These are phyloP conservation scores for Varanus komodoensis DNA, from an alignment of 2,113 vertebrate species.

Conservation along the genomic window DNA sequence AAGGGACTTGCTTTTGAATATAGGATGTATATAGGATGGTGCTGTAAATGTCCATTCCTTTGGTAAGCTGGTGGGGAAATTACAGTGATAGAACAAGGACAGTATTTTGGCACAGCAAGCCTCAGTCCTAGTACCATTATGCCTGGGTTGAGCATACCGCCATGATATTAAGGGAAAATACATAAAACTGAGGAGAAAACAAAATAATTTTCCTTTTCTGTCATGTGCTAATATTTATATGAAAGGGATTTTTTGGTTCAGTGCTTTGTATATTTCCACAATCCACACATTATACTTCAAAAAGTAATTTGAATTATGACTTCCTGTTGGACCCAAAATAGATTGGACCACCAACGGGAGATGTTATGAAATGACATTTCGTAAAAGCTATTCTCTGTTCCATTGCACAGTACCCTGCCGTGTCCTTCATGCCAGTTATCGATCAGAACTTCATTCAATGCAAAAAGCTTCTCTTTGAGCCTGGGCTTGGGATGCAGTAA, in stretches of 20 bases:
- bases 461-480: constrained; percentile 58
- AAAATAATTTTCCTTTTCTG: constrained; percentile 28
- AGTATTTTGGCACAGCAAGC: not conserved
- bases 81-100: not conserved
- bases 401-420: constrained; percentile 48
- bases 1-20: not conserved
- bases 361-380: constrained; percentile 67
- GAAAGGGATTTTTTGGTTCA: constrained; percentile 50
- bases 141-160: not conserved
- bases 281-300: constrained; percentile 51
- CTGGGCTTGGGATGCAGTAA: constrained; percentile 57
- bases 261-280: constrained; percentile 51
- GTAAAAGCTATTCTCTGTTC: constrained; percentile 66
- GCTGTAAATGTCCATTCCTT: not conserved
- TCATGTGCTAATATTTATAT: constrained; percentile 47
- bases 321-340: constrained; percentile 59
- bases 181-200: not conserved
- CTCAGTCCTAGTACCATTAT: not conserved
- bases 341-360: constrained; percentile 53
- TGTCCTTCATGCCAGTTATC: constrained; percentile 65
- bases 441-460: constrained; percentile 54
- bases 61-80: not conserved
- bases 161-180: constrained; percentile 3
- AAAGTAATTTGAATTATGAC: constrained; percentile 55
- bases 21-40: not conserved